Evolutionary conservation across 2,888 invertebrate genomes (phyloP), one percentile per base, ranked within the genome.

Genomic region (Oxytorus armatus): DNA sequence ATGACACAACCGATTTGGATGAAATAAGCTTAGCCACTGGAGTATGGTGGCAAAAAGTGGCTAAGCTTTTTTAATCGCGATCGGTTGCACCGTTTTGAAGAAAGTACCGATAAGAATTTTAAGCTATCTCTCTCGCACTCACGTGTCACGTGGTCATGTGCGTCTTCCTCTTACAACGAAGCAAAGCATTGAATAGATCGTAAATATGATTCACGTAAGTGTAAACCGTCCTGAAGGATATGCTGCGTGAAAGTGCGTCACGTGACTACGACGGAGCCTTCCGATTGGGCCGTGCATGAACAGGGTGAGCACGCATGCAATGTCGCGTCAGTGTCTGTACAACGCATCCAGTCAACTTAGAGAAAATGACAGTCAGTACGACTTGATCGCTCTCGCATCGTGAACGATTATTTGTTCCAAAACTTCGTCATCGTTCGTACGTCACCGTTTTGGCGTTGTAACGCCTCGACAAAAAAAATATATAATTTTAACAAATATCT

Each of bases 361-460:
- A 66, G 66, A 49, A 66, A 75, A 39, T 76, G 69, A 69, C 57
- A 68, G 29, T 78, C 53, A 69, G 69, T 69, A 53, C 74, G 74
- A 44, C 25, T 69, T 53, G 69, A 70, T 39, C 57, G 49, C 33
- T 75, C 47, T 18, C 25, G 75, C 23, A 63, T 49, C 36, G 29
- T 47, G 29, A 69, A 53, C 53, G 44, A 53, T 21, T 4, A 29
- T 36, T 76, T 23, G 44, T 44, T 36, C 39, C 47, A n/a, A 18
- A 39, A 39, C 44, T 66, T 68, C 44, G 36, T 72, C 51, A 59
- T 74, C 29, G 14, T 75, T 33, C 18, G 57, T 55, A 51, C 70
- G 59, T 66, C 66, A 53, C 42, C 18, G 0, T 33, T n/a, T n/a
- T 51, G 59, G 57, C 59, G 25, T 72, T 10, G 21, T 23, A 29